Conservation (phyloP, 2,888 invertebrate genomes). For the Horisme vitalbata region DNA sequence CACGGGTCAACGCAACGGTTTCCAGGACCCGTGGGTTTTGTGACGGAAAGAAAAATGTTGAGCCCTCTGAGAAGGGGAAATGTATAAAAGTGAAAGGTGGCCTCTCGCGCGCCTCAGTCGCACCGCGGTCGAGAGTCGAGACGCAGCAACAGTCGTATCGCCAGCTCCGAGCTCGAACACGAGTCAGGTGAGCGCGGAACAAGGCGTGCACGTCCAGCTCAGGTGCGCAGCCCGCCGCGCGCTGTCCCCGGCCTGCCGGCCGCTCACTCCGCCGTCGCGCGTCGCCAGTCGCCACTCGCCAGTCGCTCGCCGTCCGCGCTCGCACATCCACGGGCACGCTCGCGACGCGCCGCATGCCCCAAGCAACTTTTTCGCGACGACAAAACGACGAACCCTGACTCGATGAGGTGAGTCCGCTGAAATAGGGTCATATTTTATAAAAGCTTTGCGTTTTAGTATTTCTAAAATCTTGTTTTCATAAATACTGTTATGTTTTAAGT, state of each 20-base stretch:
- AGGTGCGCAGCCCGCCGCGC: constrained; percentile 8
- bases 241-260: too few species aligned
- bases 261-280: too few species aligned
- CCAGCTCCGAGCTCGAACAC: constrained; percentile 23
- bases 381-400: constrained; percentile 38
- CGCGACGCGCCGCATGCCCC: constrained; percentile 46
- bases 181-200: constrained; percentile 51
- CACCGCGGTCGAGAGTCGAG: constrained; percentile 55
- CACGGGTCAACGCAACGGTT: constrained; percentile 55
- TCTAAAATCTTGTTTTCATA: too few species aligned
- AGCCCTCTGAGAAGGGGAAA: constrained; percentile 62
- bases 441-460: constrained; percentile 16
- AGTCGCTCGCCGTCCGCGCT: constrained; percentile 22
- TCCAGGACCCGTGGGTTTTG: constrained; percentile 50
- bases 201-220: constrained; percentile 31
- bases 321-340: constrained; percentile 12
- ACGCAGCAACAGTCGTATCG: constrained; percentile 48
- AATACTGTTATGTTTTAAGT: too few species aligned
- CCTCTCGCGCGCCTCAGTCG: constrained; percentile 70
- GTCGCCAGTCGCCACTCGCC: too few species aligned
- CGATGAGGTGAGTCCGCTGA: constrained; percentile 58
- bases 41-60: constrained; percentile 44
- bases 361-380: constrained; percentile 45
- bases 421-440: neutral
- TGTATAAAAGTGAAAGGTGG: constrained; percentile 70